Base-by-base conservation (phyloP, 2,113 vertebrate species). In the Oryctolagus cuniculus region DNA sequence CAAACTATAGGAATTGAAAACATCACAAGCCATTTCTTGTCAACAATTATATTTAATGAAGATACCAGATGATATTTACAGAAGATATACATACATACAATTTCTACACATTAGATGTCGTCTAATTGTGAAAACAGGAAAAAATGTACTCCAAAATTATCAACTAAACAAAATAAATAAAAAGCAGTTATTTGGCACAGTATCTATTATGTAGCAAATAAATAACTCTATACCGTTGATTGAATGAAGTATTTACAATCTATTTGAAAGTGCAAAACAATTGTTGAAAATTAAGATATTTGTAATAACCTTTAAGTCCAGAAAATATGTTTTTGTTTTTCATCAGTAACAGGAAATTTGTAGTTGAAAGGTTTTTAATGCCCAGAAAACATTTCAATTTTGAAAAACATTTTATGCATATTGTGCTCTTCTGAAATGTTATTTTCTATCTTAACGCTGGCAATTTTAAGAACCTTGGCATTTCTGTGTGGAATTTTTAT, bases 101-200 rank as follows among this genome's bases (percentile, higher is more conserved):
- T 97, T 97, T 97, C 96, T 97, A 97, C 97, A 97, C 82, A 94
- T 96, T 96, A 95, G 98, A 98, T 97, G 96, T 98, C 98, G 98
- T 98, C 98, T 85, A 97, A 98, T 89, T 96, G 83, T 98, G 96
- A 98, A 98, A 98, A 99, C 98, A 97, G 97, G 79, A 97, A 91
- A 95, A 97, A 98, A 98, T 97, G 92, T 98, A 97, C 96, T 96
- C 95, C 96, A 94, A 96, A 90, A 31, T 97, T 97, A 98, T 97
- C 98, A 98, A 98, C 98, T 98, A 96, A 97, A 98, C 96, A 97
- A 98, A 98, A 98, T 98, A 98, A 99, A 99, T 98, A 99, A 98
- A 98, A 98, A 94, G 92, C 93, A 98, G 98, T 98, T 98, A 97
- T 98, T 98, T 98, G 98, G 99, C 98, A 99, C 98, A 98, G 98